Conservation (phyloP, 2,888 invertebrate species). For the Pollenia labialis region DNA sequence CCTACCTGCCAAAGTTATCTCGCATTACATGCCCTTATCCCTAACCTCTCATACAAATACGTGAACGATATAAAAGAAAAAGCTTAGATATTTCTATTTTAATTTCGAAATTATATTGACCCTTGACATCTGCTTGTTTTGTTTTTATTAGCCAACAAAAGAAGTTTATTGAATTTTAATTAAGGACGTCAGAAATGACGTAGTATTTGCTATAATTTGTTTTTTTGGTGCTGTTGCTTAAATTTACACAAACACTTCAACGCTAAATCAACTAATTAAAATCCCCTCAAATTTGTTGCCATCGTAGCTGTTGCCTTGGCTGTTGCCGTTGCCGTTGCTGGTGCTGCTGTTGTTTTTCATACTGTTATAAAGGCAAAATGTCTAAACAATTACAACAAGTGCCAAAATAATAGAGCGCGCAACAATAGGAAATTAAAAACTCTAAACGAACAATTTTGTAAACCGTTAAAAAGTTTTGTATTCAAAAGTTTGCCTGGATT, state of each 20-base stretch:
- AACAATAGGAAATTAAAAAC: constrained; percentile 41
- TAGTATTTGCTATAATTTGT: neutral
- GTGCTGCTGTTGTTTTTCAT: neutral
- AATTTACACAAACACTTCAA: constrained; percentile 29
- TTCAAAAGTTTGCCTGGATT: neutral
- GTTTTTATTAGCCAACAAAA: neutral
- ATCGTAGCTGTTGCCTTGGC: neutral
- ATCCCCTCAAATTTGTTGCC: constrained; percentile 53
- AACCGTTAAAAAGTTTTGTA: constrained; percentile 49
- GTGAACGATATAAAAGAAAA: neutral
- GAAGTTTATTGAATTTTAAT: constrained; percentile 48
- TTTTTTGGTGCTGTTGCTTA: neutral
- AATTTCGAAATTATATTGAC: constrained; percentile 1
- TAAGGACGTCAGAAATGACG: neutral
- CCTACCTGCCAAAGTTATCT: too few species aligned
- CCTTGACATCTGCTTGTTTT: constrained; percentile 3
- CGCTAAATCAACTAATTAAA: constrained; percentile 63
- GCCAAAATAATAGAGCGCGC: constrained; percentile 15
- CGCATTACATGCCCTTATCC: neutral
- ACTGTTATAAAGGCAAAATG: constrained; percentile 38
- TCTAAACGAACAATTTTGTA: constrained; percentile 43
- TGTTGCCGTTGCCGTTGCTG: neutral
- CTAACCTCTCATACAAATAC: neutral
- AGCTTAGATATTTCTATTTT: neutral
- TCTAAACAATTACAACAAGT: constrained; percentile 62